A percentile compares a stretch with the other conserved stretches of the same genome.
These are phyloP conservation scores for Himalopsyche kuldschensis DNA, from an alignment of 2,888 invertebrate species.

Conservation along the genomic window DNA sequence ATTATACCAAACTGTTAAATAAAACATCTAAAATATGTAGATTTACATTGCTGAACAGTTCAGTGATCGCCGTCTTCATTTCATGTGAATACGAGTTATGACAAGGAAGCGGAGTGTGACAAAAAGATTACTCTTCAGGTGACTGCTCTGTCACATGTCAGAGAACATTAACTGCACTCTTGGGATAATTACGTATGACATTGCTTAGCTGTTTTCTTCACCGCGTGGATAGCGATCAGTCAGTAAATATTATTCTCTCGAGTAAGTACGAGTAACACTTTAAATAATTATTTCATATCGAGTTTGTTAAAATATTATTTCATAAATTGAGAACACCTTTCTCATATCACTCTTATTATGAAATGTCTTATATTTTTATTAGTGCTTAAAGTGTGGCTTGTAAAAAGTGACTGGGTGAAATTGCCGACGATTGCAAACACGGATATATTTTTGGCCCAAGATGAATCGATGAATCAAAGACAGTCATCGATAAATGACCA, in stretches of 20 bases:
- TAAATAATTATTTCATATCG: not conserved
- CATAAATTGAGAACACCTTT: not conserved
- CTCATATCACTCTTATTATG: not conserved
- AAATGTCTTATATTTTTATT: constrained; percentile 6
- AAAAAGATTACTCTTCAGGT: constrained; percentile 10
- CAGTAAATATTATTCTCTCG: no score
- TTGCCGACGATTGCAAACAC: constrained; percentile 1
- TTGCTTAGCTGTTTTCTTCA: not conserved
- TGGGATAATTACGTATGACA: not conserved
- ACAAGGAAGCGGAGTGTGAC: constrained; percentile 3
- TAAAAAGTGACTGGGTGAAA: constrained; percentile 10
- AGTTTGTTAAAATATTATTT: not conserved
- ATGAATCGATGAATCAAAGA: not conserved
- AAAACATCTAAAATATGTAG: no score
- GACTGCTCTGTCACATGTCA: constrained; percentile 31
- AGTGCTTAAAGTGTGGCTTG: not conserved
- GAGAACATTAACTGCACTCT: not conserved
- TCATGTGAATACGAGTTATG: no score
- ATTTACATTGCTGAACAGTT: no score
- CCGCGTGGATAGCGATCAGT: no score
- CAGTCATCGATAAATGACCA: not conserved
- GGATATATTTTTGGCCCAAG: not conserved
- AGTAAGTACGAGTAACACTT: not conserved
- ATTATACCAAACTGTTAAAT: no score
- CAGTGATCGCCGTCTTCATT: no score